phyloP scores from a whole-genome alignment of 2,888 invertebrate species.

The Hirudinaria manillensis region DNA sequence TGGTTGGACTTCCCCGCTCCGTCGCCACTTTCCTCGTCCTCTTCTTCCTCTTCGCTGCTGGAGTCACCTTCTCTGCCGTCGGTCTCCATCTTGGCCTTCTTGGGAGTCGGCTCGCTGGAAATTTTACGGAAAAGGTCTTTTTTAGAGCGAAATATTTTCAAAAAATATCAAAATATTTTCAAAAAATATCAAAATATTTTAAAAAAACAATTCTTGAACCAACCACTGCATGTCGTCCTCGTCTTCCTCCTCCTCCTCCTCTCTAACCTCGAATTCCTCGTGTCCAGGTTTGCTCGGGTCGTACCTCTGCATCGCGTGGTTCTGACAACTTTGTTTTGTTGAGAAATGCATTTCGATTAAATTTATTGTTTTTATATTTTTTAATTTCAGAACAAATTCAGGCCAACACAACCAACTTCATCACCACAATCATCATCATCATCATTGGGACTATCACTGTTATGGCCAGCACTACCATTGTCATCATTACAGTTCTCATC shows the following conservation, averaged over 20 bases:
- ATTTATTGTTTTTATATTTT: not conserved
- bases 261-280: not conserved
- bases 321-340: not conserved
- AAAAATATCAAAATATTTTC: not conserved
- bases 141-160: too few relatives aligned
- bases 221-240: not conserved
- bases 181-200: not conserved
- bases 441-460: too few relatives aligned
- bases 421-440: too few relatives aligned
- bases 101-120: not conserved
- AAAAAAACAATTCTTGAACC: not conserved
- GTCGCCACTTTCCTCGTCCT: not conserved
- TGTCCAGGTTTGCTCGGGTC: constrained; percentile 23
- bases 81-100: constrained; percentile 12
- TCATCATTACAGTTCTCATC: too few relatives aligned
- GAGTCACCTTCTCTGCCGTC: not conserved
- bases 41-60: not conserved
- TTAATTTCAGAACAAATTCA: too few relatives aligned
- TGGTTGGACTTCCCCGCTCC: not conserved
- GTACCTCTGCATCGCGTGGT: not conserved
- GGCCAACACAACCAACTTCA: too few relatives aligned
- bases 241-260: not conserved
- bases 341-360: not conserved
- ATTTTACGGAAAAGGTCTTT: not conserved
- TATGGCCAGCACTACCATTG: too few relatives aligned